These are phyloP conservation scores for Lycocerus yunnanus DNA, from an alignment of 2,888 invertebrate species.

Conservation along the genomic window DNA sequence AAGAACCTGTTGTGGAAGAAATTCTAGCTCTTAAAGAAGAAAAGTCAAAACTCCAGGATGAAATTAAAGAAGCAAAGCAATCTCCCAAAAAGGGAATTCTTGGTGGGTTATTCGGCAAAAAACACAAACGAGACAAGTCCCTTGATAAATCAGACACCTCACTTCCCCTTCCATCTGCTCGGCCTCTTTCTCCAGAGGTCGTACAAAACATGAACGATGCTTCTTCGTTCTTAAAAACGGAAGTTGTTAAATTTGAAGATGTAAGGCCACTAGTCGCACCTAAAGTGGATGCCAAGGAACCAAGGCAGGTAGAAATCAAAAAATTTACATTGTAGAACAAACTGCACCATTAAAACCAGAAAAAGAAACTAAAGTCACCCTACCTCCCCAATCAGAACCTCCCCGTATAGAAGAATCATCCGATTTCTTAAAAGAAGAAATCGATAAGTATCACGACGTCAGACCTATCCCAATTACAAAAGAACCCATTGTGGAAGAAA, in stretches of 20 bases:
- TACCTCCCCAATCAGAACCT: background rate
- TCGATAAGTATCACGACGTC: conserved; percentile 7
- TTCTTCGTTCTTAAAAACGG: conserved; percentile 36
- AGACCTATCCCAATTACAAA: background rate
- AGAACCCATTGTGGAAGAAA: background rate
- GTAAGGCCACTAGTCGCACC: background rate
- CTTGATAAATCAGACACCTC: background rate
- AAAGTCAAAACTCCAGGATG: background rate
- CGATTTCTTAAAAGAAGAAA: conserved; percentile 29
- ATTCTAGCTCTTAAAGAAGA: background rate
- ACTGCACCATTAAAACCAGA: conserved; percentile 29
- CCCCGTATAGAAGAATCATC: conserved; percentile 31
- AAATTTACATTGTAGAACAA: conserved; percentile 14
- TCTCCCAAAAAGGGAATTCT: background rate
- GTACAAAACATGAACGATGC: conserved; percentile 43
- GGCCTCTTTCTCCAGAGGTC: conserved; percentile 31
- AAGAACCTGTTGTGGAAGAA: background rate
- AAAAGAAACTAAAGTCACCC: conserved; percentile 8
- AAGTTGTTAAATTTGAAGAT: conserved; percentile 10
- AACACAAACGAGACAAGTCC: conserved; percentile 6
- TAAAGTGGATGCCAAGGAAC: conserved; percentile 2
- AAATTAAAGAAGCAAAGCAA: background rate
- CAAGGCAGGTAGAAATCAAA: conserved; percentile 13
- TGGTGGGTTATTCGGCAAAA: conserved; percentile 20
- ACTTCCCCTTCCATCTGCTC: conserved; percentile 20